These are phyloP conservation scores for Brassicogethes aeneus DNA, from an alignment of 2,888 invertebrate genomes.

Conservation along the genomic window DNA sequence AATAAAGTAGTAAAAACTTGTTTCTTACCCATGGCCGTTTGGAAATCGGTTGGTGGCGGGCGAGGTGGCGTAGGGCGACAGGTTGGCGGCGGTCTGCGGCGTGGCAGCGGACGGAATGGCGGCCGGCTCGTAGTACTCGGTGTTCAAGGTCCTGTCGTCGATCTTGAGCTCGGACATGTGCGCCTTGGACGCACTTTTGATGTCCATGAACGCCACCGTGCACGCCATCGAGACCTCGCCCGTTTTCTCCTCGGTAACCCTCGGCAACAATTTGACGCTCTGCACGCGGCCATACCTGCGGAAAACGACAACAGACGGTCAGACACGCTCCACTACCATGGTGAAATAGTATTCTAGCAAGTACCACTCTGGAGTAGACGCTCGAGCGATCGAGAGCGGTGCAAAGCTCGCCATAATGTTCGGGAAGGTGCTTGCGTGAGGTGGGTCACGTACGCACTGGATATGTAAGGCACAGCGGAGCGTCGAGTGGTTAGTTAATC, in stretches of 20 bases:
- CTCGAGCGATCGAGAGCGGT: no score
- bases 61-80: constrained; percentile 42
- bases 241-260: constrained; percentile 44
- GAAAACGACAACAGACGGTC: constrained; percentile 29
- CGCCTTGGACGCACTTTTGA: constrained; percentile 89
- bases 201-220: constrained; percentile 93
- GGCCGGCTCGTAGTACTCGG: constrained; percentile 85
- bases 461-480: no score
- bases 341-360: no score
- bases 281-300: constrained; percentile 95
- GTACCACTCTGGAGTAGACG: no score
- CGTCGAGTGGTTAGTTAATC: no score
- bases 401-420: no score
- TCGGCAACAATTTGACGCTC: constrained; percentile 86
- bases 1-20: no score
- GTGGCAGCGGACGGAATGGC: constrained; percentile 59
- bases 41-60: constrained; percentile 46
- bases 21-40: constrained; percentile 46
- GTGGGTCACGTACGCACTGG: no score
- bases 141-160: constrained; percentile 79
- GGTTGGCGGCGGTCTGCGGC: constrained; percentile 47
- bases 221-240: constrained; percentile 66
- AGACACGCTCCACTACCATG: no score
- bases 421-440: no score
- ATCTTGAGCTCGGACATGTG: constrained; percentile 83